These are phyloP conservation scores for Platypus cylindrus DNA, from an alignment of 2,888 invertebrate genomes.

Conservation along the genomic window DNA sequence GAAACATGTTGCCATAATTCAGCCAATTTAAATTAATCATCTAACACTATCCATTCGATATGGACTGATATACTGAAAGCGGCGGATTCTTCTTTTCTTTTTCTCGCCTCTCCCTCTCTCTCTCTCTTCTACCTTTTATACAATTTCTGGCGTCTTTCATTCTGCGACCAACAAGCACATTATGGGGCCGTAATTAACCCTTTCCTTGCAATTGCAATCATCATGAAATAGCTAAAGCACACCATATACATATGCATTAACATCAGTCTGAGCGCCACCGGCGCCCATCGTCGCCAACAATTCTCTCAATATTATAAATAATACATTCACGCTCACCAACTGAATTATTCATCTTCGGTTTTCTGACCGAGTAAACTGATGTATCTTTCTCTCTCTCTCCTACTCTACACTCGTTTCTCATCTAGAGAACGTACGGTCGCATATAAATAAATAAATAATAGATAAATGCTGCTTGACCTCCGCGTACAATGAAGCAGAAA, in stretches of 20 bases:
- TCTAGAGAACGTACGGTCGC: too few species aligned
- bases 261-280: slow-evolving; percentile 4
- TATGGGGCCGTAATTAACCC: slow-evolving; percentile 2
- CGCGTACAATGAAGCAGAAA: too few species aligned
- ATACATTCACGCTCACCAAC: slow-evolving; percentile 2
- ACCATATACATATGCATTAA: too few species aligned
- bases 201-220: background rate
- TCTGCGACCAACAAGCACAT: background rate
- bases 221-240: slow-evolving; percentile 4
- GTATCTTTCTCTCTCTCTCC: background rate
- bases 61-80: too few species aligned
- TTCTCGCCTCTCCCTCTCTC: too few species aligned
- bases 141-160: background rate
- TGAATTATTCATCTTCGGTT: slow-evolving; percentile 5
- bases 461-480: too few species aligned
- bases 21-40: too few species aligned
- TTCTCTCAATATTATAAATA: slow-evolving; percentile 3
- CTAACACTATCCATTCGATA: too few species aligned
- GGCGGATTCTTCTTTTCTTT: too few species aligned
- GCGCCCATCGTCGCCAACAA: slow-evolving; percentile 1
- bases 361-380: slow-evolving; percentile 1
- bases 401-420: too few species aligned
- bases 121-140: slow-evolving; percentile 1
- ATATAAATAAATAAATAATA: too few species aligned
- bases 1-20: too few species aligned